These are phyloP conservation scores for Syngnathus rostellatus DNA, from an alignment of 2,797 vertebrate species.

Conservation along the genomic window DNA sequence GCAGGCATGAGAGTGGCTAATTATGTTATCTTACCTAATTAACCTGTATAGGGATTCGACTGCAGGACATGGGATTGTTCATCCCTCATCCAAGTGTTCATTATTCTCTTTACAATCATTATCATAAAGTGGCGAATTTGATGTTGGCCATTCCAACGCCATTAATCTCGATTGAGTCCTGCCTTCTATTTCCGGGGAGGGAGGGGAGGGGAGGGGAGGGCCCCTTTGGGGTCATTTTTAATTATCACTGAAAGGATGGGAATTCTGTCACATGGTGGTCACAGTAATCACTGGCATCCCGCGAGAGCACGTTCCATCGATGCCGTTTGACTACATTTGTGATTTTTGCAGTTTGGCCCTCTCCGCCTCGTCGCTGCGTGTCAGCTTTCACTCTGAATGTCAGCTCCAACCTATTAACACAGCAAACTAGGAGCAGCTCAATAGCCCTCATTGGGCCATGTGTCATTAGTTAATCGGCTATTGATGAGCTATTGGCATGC, in stretches of 20 bases:
- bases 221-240: conserved; percentile 70
- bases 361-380: conserved; percentile 57
- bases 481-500: conserved; percentile 97
- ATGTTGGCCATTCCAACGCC: conserved; percentile 63
- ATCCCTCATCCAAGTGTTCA: conserved; percentile 74
- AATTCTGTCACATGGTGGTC: conserved; percentile 53
- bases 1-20: conserved; percentile 75
- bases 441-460: conserved; percentile 95
- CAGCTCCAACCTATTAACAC: conserved; percentile 93
- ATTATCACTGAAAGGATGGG: conserved; percentile 61
- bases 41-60: conserved; percentile 77
- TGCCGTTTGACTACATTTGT: conserved; percentile 44
- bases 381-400: conserved; percentile 83
- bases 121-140: conserved; percentile 70
- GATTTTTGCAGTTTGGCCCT: conserved; percentile 21
- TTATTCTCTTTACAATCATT: conserved; percentile 77
- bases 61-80: conserved; percentile 70
- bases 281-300: conserved; percentile 55
- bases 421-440: conserved; percentile 86
- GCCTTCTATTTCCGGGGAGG: conserved; percentile 17
- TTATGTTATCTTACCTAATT: conserved; percentile 85
- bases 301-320: conserved; percentile 24
- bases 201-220: conserved; percentile 12
- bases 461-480: conserved; percentile 99
- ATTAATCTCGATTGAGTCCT: conserved; percentile 69